Conservation (phyloP, 2,888 invertebrate genomes). For the Megastigmus dorsalis region DNA sequence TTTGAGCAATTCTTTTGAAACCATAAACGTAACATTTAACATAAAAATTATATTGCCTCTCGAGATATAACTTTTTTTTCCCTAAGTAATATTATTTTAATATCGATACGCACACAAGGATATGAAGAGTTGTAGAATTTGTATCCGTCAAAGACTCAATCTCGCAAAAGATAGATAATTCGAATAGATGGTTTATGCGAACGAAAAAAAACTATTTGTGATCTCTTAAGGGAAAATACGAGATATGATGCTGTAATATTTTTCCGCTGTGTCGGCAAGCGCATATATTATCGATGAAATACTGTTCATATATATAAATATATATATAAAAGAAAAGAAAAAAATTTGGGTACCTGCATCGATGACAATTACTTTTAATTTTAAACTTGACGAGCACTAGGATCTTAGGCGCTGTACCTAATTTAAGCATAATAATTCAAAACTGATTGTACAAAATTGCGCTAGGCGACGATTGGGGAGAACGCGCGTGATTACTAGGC, state of each 20-base stretch:
- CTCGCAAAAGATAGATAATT: slow-evolving; percentile 19
- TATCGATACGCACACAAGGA: background rate
- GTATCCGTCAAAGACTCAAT: slow-evolving; percentile 33
- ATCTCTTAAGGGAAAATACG: slow-evolving; percentile 37
- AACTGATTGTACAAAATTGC: slow-evolving; percentile 50
- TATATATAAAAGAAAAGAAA: slow-evolving; percentile 34
- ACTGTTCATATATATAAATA: slow-evolving; percentile 46
- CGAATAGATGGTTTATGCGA: slow-evolving; percentile 14
- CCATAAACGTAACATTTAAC: background rate
- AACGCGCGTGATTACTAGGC: slow-evolving; percentile 28
- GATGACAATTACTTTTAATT: slow-evolving; percentile 49
- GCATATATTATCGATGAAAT: slow-evolving; percentile 43
- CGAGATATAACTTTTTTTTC: no score
- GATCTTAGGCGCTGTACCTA: slow-evolving; percentile 6
- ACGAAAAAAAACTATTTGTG: slow-evolving; percentile 42
- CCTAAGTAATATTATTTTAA: background rate
- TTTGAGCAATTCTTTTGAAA: no score
- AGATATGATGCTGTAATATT: slow-evolving; percentile 47
- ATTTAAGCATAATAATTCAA: slow-evolving; percentile 33
- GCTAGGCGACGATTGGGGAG: background rate
- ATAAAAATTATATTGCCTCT: no score
- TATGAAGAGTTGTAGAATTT: background rate
- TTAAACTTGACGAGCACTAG: slow-evolving; percentile 24
- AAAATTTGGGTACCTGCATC: slow-evolving; percentile 52
- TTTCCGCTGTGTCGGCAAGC: slow-evolving; percentile 45